Conservation (phyloP, 2,113 vertebrate species). For the Festucalex cinctus region DNA sequence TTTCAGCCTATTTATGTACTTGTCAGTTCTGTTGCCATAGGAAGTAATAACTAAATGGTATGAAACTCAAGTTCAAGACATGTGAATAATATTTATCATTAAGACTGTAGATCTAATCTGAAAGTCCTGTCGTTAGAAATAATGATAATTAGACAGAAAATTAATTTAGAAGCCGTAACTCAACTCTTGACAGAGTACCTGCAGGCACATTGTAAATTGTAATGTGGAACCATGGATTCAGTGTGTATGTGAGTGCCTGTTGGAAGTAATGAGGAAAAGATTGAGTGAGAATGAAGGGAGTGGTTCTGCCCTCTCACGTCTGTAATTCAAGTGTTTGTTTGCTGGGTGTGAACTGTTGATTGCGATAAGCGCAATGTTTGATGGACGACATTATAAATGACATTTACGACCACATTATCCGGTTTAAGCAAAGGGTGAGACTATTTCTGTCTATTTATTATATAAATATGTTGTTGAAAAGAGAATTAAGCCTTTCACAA, state of each 20-base stretch:
- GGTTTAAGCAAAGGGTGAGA: background rate
- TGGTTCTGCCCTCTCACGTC: constrained; percentile 18
- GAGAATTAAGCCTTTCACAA: too few relatives aligned
- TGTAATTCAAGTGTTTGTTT: constrained; percentile 45
- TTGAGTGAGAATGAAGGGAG: constrained; percentile 42
- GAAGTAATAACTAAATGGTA: constrained; percentile 13
- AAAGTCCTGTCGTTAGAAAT: constrained; percentile 19
- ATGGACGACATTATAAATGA: constrained; percentile 10
- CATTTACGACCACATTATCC: constrained; percentile 1
- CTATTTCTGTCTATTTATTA: background rate
- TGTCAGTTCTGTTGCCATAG: background rate
- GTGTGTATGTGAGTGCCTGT: constrained; percentile 9
- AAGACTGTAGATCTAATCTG: background rate
- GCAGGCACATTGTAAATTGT: constrained; percentile 9
- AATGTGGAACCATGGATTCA: background rate
- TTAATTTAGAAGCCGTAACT: constrained; percentile 3
- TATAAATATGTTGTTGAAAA: background rate
- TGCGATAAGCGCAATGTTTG: constrained; percentile 14
- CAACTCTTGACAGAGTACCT: constrained; percentile 11
- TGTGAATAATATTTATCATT: background rate
- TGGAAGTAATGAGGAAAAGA: constrained; percentile 8
- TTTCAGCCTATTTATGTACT: background rate
- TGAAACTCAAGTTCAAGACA: background rate
- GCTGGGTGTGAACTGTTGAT: constrained; percentile 40
- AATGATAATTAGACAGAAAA: constrained; percentile 21